Evolutionary conservation across 35 echinoderm and acorn worm species (phyloP).

Genomic region (Holothuria glaberrima): DNA sequence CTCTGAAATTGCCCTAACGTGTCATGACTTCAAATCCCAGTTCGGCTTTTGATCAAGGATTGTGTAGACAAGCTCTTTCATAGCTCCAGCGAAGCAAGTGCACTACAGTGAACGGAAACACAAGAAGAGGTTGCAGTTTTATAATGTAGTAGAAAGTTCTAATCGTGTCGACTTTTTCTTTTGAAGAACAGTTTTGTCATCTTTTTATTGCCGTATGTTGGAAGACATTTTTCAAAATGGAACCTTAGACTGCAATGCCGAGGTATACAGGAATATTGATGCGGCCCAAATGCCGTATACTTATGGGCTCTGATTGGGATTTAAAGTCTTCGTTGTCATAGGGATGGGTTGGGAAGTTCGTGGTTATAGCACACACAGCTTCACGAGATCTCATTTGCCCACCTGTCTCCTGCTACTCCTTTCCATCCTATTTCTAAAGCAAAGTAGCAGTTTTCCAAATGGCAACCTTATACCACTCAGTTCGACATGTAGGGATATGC

Average conservation of each 20-base stretch:
- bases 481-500: background rate
- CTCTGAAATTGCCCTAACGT: no score
- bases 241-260: background rate
- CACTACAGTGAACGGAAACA: no score
- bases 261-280: background rate
- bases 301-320: background rate
- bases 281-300: background rate
- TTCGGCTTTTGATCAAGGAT: no score
- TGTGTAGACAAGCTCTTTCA: no score
- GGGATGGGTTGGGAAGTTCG: constrained; percentile 28
- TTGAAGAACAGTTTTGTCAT: no score
- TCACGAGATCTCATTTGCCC: background rate
- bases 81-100: no score
- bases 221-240: no score
- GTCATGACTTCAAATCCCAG: no score
- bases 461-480: background rate
- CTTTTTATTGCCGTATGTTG: no score
- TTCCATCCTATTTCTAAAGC: background rate
- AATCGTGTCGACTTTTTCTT: no score
- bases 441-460: background rate
- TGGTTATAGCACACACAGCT: constrained; percentile 12
- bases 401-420: background rate
- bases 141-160: no score
- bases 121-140: no score
- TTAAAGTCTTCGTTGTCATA: background rate